Base-by-base conservation (phyloP, 2,797 vertebrate genomes). In the Gouania willdenowi region DNA sequence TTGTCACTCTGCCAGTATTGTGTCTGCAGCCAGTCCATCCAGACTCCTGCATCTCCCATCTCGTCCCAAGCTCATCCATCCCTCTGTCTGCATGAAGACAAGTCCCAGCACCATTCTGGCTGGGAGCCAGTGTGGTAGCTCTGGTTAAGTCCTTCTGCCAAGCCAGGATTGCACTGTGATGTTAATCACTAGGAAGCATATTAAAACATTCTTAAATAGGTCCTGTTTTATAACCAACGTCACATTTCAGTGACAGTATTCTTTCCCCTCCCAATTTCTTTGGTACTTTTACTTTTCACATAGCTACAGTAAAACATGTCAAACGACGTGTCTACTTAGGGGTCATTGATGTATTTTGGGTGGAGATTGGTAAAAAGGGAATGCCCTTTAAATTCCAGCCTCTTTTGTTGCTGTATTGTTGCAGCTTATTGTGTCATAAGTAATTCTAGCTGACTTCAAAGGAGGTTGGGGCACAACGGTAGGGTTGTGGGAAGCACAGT, bases 1-100 rank as follows among this genome's bases (percentile, higher is more conserved):
- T n/a, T 89, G 87, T 87, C 79, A 71, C 65, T 5, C 52, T 83
- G 87, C 87, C 87, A 89, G 84, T 84, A 87, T 89, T 91, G 88
- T 89, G 87, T 88, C 85, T 87, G 71, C 68, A 64, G 62, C 47
- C 41, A 35, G 71, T 76, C 64, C 71, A 53, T 75, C 65, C 70
- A 67, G 62, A 66, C 71, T 79, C 66, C 77, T 70, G 36, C 72
- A 54, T 71, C 69, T 78, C 73, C 58, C 69, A 48, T 70, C 73
- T 66, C 26, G 14, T 74, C 77, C 72, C 71, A 76, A 61, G 55
- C 79, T 82, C 79, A 82, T 82, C 82, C 79, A 82, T 82, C 82
- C 68, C 76, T 79, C 73, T 68, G 74, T 86, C 81, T 82, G 70
- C 74, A 73, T 71, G 67, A 79, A 81, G 73, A 79, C 76, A 71